These are phyloP conservation scores for Trissolcus basalis DNA, from an alignment of 1,140 invertebrate genomes.

Conservation along the genomic window DNA sequence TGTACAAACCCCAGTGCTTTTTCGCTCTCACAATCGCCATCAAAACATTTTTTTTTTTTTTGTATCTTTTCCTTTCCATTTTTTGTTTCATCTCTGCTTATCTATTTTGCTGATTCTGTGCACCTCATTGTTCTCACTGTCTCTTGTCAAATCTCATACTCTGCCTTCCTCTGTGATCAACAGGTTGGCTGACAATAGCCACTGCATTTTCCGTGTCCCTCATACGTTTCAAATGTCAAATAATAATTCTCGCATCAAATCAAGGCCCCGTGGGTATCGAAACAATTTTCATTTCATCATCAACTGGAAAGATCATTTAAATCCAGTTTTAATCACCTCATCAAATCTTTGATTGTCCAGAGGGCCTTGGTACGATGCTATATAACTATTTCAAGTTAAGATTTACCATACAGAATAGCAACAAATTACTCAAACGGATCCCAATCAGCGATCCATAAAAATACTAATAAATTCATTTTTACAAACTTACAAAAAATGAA, in stretches of 20 bases:
- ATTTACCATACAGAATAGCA: neutral
- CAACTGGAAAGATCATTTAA: too few species aligned
- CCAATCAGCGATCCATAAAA: too few species aligned
- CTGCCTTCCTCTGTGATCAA: slow-evolving; percentile 47
- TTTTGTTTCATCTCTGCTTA: slow-evolving; percentile 18
- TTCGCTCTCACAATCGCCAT: slow-evolving; percentile 15
- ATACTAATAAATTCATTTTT: too few species aligned
- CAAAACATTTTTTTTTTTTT: slow-evolving; percentile 4
- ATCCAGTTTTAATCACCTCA: too few species aligned
- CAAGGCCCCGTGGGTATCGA: slow-evolving; percentile 14
- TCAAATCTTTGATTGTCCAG: neutral
- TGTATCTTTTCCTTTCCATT: slow-evolving; percentile 13
- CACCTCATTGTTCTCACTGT: slow-evolving; percentile 31
- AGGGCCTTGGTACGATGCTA: neutral
- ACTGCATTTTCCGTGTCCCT: slow-evolving; percentile 48
- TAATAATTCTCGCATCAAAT: slow-evolving; percentile 30
- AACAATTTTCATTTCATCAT: neutral
- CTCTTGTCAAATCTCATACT: slow-evolving; percentile 45
- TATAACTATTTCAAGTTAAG: neutral
- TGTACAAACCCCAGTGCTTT: slow-evolving; percentile 63
- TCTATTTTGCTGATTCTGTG: neutral
- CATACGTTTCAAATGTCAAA: slow-evolving; percentile 58
- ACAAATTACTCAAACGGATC: neutral
- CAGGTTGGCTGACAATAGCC: slow-evolving; percentile 45
- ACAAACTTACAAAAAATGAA: too few species aligned